phyloP scores from a whole-genome alignment of 2,888 invertebrate genomes.

The Blastobasis adustella region DNA sequence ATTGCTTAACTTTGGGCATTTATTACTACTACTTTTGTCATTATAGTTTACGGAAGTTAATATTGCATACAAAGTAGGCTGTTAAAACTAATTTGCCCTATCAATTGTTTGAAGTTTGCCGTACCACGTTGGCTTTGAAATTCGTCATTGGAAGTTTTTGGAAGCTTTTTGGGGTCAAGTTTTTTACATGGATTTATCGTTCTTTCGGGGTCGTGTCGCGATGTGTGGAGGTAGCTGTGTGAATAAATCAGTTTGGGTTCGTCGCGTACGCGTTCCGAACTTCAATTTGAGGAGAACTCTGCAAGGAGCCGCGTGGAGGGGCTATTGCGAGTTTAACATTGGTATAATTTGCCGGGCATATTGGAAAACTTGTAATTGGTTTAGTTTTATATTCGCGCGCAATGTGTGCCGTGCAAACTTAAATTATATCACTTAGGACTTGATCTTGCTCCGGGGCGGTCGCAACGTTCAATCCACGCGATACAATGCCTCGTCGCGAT shows the following conservation, averaged over 20 bases:
- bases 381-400: constrained; percentile 62
- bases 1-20: neutral
- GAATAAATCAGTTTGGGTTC: constrained; percentile 22
- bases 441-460: constrained; percentile 9
- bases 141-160: too few species aligned
- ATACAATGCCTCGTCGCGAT: too few species aligned
- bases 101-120: too few species aligned
- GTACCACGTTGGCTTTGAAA: too few species aligned
- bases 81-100: constrained; percentile 1
- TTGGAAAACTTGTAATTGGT: constrained; percentile 71
- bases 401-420: constrained; percentile 48
- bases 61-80: neutral
- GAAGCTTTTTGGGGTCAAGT: too few species aligned
- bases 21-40: neutral
- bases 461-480: too few species aligned
- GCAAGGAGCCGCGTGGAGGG: constrained; percentile 43
- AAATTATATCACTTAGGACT: constrained; percentile 49
- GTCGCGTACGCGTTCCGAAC: constrained; percentile 33
- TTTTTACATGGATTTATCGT: too few species aligned
- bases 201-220: too few species aligned
- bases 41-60: neutral
- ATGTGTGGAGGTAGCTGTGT: neutral
- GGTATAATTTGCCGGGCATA: constrained; percentile 63
- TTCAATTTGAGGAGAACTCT: constrained; percentile 40
- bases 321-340: constrained; percentile 55